Conservation (phyloP, 1,140 invertebrate genomes). For the Rhagoletis zephyria region DNA sequence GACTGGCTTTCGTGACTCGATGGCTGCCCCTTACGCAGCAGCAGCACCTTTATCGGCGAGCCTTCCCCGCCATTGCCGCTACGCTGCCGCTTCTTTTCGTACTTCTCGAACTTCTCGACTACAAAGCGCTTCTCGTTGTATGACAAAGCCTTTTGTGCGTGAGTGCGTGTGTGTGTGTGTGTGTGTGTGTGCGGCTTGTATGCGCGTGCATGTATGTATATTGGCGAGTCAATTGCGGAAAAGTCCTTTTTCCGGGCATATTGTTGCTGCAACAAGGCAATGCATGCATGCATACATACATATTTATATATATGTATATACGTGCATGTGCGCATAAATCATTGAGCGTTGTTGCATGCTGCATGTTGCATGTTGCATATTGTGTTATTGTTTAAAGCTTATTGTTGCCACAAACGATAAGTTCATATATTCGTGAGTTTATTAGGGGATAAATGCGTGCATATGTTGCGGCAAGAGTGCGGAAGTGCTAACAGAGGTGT, state of each 20-base stretch:
- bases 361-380: constrained; percentile 45
- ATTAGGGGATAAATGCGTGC: constrained; percentile 57
- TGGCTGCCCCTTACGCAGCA: not conserved
- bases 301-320: constrained; percentile 13
- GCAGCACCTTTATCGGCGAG: not conserved
- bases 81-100: too few species aligned
- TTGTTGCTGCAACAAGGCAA: constrained; percentile 19
- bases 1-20: not conserved
- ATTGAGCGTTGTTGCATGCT: constrained; percentile 28
- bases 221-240: constrained; percentile 53
- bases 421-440: constrained; percentile 45
- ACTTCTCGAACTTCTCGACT: too few species aligned
- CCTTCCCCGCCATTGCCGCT: not conserved
- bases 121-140: not conserved
- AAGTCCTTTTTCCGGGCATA: constrained; percentile 50
- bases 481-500: not conserved
- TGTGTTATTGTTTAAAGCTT: constrained; percentile 19
- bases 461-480: constrained; percentile 68
- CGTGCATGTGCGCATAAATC: not conserved
- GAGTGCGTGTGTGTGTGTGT: not conserved
- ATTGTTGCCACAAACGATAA: constrained; percentile 43
- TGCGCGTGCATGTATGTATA: not conserved
- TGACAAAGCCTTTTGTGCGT: not conserved
- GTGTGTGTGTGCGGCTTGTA: not conserved
- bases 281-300: not conserved